Base-by-base conservation (phyloP, 2,888 invertebrate genomes). In the Anoncus sp. region DNA sequence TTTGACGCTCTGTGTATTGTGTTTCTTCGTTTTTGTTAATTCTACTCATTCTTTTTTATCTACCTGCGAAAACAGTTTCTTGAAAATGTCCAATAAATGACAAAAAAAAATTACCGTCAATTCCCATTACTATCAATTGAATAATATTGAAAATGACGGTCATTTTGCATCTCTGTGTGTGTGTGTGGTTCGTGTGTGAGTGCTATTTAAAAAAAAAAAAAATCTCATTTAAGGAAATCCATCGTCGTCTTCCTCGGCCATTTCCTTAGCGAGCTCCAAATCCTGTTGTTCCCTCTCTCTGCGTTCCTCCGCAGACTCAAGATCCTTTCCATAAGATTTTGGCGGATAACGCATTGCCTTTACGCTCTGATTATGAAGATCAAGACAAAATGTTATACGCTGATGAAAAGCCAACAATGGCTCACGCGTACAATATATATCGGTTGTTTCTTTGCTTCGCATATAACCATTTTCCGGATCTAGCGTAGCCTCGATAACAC, bases 321-420 rank as follows among this genome's bases (percentile, higher is more conserved):
- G 92, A 91, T 99, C 99, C 89, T 98, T 98, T 20, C 99, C 99
- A 92, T 99, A 99, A 0, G 99, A 98, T 90, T 99, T 99, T 0
- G 99, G 99, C 20, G 99, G 99, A 92, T 99, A 99, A 83, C 99
- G 95, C 98, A 99, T 99, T 0, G 99, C 99, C 92, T 98, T 99
- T 77, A 99, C 99, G 92, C 99, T 99, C 92, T 99, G 98, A 92
- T 99, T 99, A 90, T 99, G 99, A 83, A 99, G 94, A 91, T 99
- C 98, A 82, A 99, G 93, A 88, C 99, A 99, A 91, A 99, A 99
- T 1, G 97, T 96, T 87, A 99, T 99, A 85, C 99, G 95, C 91
- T 99, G 97, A 92, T 99, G 98, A 92, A 99, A 99, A 74, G 98
- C 98, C 80, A 98, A 92, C 88, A 98, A 96, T 0, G 99, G 99